Conservation (phyloP, 2,797 vertebrate genomes). For the Crax fasciolata region DNA sequence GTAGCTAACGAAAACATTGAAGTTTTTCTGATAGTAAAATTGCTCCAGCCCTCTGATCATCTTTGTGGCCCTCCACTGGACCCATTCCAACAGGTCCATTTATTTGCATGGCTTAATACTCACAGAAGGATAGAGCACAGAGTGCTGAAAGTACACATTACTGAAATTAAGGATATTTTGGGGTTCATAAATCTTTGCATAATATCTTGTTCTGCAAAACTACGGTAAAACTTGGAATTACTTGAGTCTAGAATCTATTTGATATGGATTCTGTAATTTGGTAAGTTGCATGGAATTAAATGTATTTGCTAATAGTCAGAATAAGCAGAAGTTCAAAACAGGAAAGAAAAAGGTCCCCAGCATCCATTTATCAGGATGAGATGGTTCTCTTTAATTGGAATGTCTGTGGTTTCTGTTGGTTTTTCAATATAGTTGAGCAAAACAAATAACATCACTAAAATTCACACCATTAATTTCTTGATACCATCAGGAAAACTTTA, state of each 20-base stretch:
- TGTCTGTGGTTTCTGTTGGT: slow-evolving; percentile 29
- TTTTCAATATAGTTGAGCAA: slow-evolving; percentile 36
- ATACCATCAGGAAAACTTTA: slow-evolving; percentile 18
- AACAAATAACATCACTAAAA: not conserved
- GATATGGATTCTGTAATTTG: not conserved
- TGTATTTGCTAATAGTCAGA: not conserved
- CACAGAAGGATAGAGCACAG: too few relatives aligned
- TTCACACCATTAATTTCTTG: slow-evolving; percentile 9
- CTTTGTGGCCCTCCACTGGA: too few relatives aligned
- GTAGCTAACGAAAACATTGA: slow-evolving; percentile 69
- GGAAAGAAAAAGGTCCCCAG: not conserved
- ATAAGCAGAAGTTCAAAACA: slow-evolving; percentile 30
- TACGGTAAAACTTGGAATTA: not conserved
- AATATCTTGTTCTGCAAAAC: too few relatives aligned
- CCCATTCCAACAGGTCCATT: too few relatives aligned
- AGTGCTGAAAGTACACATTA: too few relatives aligned
- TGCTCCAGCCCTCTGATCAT: too few relatives aligned
- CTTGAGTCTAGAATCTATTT: not conserved
- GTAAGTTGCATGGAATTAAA: not conserved
- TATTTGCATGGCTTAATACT: too few relatives aligned
- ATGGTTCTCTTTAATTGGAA: slow-evolving; percentile 48
- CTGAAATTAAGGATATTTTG: too few relatives aligned
- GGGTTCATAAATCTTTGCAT: too few relatives aligned
- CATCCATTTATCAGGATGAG: slow-evolving; percentile 14
- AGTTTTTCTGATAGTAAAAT: slow-evolving; percentile 66